Evolutionary conservation across 2,888 invertebrate genomes (phyloP), one percentile per base, ranked within the genome.

Genomic region (Timema cristinae): DNA sequence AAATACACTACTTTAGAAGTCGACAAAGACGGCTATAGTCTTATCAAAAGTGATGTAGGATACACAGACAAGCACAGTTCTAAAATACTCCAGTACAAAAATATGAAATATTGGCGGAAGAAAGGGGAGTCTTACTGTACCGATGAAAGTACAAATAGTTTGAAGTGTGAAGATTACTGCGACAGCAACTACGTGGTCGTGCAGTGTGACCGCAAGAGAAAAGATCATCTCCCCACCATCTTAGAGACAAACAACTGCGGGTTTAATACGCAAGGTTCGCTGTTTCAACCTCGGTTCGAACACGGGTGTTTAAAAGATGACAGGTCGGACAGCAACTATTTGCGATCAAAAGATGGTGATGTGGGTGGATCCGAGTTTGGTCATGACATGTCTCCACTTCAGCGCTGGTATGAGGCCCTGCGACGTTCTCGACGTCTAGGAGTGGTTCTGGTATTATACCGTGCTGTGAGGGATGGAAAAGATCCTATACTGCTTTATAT

Each of bases 381-480:
- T 15, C n/a, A 13, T 63, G 11, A 13, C 51, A 32, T 54, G 15
- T 69, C 69, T 47, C 68, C 52, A 15, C 50, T 74, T 47, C 67
- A 71, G 50, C 67, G 72, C 54, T 74, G 74, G 74, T 69, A 74
- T 52, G 54, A 48, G 13, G 73, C 73, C 48, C 54, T 74, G 11
- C 48, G 56, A 11, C 56, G 49, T 15, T 56, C 69, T 15, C 67
- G 54, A 13, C 66, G 68, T 13, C 67, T 73, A 10, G 74, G 74
- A 16, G 32, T 71, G 51, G 69, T 71, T 51, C 51, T 74, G 51
- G 67, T 59, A 32, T 68, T 74, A 9, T 74, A 74, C 66, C 56
- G 68, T 10, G 69, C 50, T 13, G 66, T 73, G 15, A 50, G 70
- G 52, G 59, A 51, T 52, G 71, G 71, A 52, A 51, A 59, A 48